Evolutionary conservation across 2,113 vertebrate species (phyloP).

Genomic region (Onychostoma macrolepis): DNA sequence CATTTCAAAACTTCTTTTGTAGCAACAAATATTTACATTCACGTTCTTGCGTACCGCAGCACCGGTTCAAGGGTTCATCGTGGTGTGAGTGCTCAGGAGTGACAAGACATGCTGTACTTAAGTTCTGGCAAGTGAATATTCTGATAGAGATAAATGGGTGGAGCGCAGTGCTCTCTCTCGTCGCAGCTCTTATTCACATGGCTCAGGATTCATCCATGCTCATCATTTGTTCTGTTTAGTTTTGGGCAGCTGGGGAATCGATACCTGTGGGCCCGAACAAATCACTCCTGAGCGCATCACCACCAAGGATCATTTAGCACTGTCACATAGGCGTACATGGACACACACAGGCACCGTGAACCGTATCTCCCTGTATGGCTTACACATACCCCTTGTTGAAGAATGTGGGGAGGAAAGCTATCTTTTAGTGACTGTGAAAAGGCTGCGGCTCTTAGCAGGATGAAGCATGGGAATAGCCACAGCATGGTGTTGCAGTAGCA

Average conservation of each 20-base stretch:
- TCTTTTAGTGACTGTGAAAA: slow-evolving; percentile 42
- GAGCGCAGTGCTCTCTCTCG: neutral
- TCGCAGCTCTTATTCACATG: slow-evolving; percentile 13
- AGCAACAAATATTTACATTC: neutral
- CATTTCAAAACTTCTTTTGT: neutral
- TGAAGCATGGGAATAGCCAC: slow-evolving; percentile 45
- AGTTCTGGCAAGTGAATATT: neutral
- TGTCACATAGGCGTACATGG: neutral
- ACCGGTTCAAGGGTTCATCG: neutral
- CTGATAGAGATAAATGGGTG: slow-evolving; percentile 5
- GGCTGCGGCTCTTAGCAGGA: slow-evolving; percentile 25
- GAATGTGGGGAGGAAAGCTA: slow-evolving; percentile 4
- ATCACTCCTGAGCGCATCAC: slow-evolving; percentile 39
- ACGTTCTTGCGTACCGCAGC: neutral
- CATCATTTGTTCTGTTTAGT: slow-evolving; percentile 52
- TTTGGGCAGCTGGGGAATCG: slow-evolving; percentile 40
- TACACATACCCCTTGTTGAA: slow-evolving; percentile 27
- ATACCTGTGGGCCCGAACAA: slow-evolving; percentile 44
- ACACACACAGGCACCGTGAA: slow-evolving; percentile 11
- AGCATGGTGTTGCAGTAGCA: neutral
- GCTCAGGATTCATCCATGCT: slow-evolving; percentile 31
- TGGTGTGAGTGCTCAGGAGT: neutral
- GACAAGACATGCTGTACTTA: neutral
- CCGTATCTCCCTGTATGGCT: slow-evolving; percentile 15
- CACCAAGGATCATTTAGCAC: slow-evolving; percentile 47